A percentile compares a stretch with the other conserved stretches of the same genome.
phyloP scores from a whole-genome alignment of 1,140 invertebrate species.

The Psix sp. region DNA sequence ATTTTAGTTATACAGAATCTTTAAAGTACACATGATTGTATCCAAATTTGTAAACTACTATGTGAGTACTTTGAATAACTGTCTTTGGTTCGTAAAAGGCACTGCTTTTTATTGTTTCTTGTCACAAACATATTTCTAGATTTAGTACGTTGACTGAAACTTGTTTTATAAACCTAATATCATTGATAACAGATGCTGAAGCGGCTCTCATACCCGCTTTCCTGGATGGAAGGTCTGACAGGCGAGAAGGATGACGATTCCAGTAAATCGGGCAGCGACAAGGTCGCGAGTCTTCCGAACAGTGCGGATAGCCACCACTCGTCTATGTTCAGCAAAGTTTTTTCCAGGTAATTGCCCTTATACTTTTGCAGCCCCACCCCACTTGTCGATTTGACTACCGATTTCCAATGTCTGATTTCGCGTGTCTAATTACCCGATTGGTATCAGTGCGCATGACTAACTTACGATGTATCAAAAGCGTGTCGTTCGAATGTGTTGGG shows the following conservation, averaged over 20 bases:
- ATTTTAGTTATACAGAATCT: constrained; percentile 52
- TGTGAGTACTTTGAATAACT: constrained; percentile 36
- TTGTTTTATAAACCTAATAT: background rate
- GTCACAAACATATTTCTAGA: no score
- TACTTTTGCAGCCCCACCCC: no score
- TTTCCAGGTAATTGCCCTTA: constrained; percentile 86
- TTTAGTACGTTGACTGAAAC: no score
- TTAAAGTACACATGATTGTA: constrained; percentile 47
- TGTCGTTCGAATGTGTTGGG: background rate
- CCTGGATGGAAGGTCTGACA: constrained; percentile 92
- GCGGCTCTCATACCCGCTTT: constrained; percentile 92
- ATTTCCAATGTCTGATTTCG: no score
- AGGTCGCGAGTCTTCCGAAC: constrained; percentile 79
- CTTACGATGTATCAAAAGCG: constrained; percentile 4
- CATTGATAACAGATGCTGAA: constrained; percentile 85
- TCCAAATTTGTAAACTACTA: constrained; percentile 44
- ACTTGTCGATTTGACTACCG: no score
- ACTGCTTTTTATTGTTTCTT: constrained; percentile 1
- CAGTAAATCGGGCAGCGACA: constrained; percentile 69
- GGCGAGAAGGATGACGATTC: constrained; percentile 81
- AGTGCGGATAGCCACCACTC: constrained; percentile 83
- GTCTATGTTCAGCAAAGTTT: constrained; percentile 91
- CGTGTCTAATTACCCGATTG: constrained; percentile 6
- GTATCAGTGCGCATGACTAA: constrained; percentile 32
- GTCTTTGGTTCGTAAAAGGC: background rate